Percentiles rank a stretch among this genome's conserved stretches.
These are phyloP conservation scores for Drosophila fuyamai DNA, from an alignment of 1,140 invertebrate species.

Conservation along the genomic window DNA sequence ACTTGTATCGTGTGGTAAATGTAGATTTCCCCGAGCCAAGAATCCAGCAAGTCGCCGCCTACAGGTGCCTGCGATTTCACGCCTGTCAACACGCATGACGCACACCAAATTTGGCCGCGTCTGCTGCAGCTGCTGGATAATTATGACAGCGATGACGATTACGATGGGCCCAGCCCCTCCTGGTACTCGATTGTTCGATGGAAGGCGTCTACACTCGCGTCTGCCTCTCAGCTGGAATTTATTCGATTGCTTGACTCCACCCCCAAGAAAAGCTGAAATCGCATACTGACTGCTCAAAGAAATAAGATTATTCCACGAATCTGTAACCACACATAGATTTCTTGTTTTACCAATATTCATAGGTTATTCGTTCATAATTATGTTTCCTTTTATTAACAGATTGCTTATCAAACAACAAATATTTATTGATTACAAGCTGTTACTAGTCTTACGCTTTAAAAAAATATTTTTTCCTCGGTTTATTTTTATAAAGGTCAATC, in stretches of 20 bases:
- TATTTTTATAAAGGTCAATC: no score
- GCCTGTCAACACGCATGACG: conserved; percentile 69
- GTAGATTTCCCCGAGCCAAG: conserved; percentile 45
- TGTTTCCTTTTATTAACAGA: no score
- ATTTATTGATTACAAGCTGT: no score
- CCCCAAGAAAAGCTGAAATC: conserved; percentile 28
- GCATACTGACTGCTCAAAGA: conserved; percentile 13
- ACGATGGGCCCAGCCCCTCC: conserved; percentile 15
- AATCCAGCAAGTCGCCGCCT: conserved; percentile 59
- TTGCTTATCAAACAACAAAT: no score
- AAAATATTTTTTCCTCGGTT: no score
- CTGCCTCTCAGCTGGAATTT: conserved; percentile 63
- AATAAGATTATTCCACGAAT: background rate
- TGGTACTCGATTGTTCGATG: conserved; percentile 11
- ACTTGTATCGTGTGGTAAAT: conserved; percentile 17
- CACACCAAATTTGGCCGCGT: conserved; percentile 49
- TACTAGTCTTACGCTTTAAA: no score
- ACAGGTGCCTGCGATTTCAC: conserved; percentile 65
- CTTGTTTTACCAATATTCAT: background rate
- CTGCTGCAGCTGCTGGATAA: conserved; percentile 58
- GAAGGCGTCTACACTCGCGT: conserved; percentile 28
- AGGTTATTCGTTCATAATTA: no score
- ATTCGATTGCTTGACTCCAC: conserved; percentile 47
- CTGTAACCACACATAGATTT: background rate
- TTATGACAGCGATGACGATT: conserved; percentile 22